phyloP scores from a whole-genome alignment of 2,797 vertebrate species.

The Sebastes vulpes region DNA sequence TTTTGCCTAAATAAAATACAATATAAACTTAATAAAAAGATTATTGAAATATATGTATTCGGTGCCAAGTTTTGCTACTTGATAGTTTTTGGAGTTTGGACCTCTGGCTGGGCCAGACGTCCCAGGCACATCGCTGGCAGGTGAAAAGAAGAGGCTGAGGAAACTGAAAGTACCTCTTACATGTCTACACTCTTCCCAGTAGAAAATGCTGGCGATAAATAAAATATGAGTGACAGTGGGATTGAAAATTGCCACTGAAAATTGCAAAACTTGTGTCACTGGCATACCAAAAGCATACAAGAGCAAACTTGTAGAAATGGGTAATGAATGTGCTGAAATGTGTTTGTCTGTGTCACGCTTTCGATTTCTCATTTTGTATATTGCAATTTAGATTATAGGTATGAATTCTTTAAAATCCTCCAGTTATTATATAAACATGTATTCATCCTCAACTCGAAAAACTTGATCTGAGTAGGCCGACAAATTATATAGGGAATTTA shows the following conservation, averaged over 20 bases:
- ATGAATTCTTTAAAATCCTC: background rate
- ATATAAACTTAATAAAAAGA: background rate
- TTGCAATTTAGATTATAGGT: background rate
- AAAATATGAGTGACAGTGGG: background rate
- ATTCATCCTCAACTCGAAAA: background rate
- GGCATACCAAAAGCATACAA: background rate
- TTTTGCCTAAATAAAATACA: background rate
- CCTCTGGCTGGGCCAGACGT: background rate
- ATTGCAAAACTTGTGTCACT: background rate
- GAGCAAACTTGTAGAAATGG: background rate
- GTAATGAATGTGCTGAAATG: background rate
- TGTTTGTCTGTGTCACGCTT: background rate
- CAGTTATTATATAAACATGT: background rate
- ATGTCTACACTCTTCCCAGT: background rate
- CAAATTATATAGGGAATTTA: constrained; percentile 6
- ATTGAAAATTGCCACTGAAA: background rate
- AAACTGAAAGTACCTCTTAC: background rate
- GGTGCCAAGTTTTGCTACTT: background rate
- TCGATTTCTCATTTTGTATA: background rate
- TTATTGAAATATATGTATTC: background rate
- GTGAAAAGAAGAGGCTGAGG: background rate
- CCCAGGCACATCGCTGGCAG: background rate
- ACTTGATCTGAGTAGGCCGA: background rate
- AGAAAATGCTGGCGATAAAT: background rate
- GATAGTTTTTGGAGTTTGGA: background rate